These are phyloP conservation scores for Typhlichthys subterraneus DNA, from an alignment of 2,797 vertebrate genomes.

Conservation along the genomic window DNA sequence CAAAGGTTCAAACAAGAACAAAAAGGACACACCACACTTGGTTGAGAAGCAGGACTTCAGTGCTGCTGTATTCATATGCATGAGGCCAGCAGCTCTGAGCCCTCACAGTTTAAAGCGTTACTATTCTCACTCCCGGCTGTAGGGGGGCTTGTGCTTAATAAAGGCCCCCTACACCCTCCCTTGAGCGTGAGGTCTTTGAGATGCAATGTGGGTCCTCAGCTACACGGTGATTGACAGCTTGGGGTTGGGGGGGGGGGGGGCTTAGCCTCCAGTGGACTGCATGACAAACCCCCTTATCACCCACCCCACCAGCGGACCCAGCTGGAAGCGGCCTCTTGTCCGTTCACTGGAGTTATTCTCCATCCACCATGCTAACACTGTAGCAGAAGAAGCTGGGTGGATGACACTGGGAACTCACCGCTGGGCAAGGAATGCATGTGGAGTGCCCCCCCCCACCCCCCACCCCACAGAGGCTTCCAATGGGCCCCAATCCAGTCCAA, in stretches of 20 bases:
- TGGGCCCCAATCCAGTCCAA: slow-evolving; percentile 11
- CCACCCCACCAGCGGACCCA: slow-evolving; percentile 30
- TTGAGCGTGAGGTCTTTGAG: slow-evolving; percentile 71
- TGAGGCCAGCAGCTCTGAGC: slow-evolving; percentile 38
- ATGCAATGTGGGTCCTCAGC: slow-evolving; percentile 53
- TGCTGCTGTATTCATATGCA: slow-evolving; percentile 39
- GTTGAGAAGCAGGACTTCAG: no score
- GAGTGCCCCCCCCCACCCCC: slow-evolving; percentile 32
- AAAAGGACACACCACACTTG: slow-evolving; percentile 4
- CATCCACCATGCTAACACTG: slow-evolving; percentile 27
- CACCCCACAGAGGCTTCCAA: slow-evolving; percentile 26
- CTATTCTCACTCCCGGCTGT: slow-evolving; percentile 45
- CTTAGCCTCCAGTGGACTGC: slow-evolving; percentile 41
- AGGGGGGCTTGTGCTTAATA: slow-evolving; percentile 34
- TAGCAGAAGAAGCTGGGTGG: slow-evolving; percentile 26
- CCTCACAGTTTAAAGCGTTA: slow-evolving; percentile 25
- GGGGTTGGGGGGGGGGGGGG: slow-evolving; percentile 8
- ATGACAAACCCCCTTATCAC: slow-evolving; percentile 27
- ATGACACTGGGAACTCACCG: slow-evolving; percentile 22
- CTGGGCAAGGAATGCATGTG: slow-evolving; percentile 40
- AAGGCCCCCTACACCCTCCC: slow-evolving; percentile 44
- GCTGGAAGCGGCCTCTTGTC: slow-evolving; percentile 29
- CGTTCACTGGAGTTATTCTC: slow-evolving; percentile 56
- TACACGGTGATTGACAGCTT: slow-evolving; percentile 52
- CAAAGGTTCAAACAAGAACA: slow-evolving; percentile 1